Evolutionary conservation across 1,140 invertebrate genomes (phyloP).

Genomic region (Tetramorium simillimum): DNA sequence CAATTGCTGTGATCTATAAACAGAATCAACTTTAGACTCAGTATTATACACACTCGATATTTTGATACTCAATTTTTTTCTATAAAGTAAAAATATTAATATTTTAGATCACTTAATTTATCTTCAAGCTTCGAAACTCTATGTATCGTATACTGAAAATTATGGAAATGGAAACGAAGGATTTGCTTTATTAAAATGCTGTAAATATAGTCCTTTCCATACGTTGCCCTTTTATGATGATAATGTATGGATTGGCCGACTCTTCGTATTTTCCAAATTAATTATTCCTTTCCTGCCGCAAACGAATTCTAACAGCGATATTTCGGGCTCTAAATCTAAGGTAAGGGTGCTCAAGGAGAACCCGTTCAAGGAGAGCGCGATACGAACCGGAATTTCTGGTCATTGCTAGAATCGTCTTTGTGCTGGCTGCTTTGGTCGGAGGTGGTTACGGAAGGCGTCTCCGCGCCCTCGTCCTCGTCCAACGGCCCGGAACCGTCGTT

Average conservation of each 20-base stretch:
- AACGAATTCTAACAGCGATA: background rate
- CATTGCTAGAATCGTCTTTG: slow-evolving; percentile 81
- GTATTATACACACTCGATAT: background rate
- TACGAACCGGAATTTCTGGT: slow-evolving; percentile 84
- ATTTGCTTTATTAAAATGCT: background rate
- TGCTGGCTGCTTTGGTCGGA: slow-evolving; percentile 78
- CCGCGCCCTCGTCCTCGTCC: slow-evolving; percentile 81
- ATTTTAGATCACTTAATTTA: no score
- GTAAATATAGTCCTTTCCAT: background rate
- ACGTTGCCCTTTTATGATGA: background rate
- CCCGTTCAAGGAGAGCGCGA: background rate
- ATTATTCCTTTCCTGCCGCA: background rate
- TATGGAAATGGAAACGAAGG: background rate
- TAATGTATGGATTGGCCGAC: background rate
- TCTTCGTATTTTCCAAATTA: background rate
- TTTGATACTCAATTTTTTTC: no score
- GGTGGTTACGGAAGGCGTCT: slow-evolving; percentile 74
- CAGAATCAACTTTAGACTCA: background rate
- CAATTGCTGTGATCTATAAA: background rate
- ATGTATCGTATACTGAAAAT: background rate
- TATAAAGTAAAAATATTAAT: no score
- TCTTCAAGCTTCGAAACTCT: background rate
- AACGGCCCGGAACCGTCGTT: slow-evolving; percentile 78
- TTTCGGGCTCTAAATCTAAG: slow-evolving; percentile 8
- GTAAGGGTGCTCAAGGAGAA: slow-evolving; percentile 37